Evolutionary conservation across 2,888 invertebrate genomes (phyloP), one percentile per base, ranked within the genome.

Genomic region (Teinopalpus imperialis): DNA sequence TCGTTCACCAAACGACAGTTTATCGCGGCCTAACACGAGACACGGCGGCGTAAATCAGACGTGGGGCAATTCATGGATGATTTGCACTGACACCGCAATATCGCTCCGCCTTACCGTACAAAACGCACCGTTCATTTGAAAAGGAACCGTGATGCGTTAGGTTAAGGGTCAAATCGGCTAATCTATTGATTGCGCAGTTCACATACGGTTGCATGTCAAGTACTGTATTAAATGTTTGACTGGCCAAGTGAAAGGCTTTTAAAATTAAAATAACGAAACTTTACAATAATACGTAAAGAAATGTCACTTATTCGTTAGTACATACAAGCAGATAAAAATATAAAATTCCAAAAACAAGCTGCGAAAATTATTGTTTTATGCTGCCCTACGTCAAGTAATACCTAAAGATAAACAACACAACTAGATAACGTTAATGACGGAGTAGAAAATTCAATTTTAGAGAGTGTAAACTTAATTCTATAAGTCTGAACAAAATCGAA

Each of bases 41-140:
- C 61, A 66, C 54, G 53, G 42, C 46, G 30, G 45, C 50, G 59
- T 63, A 69, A 73, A 69, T 63, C 69, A 52, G 61, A 54, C 49
- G 46, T 53, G 29, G 18, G 20, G 26, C 65, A 68, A 69, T 72
- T 70, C 75, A 69, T 71, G 72, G 73, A 75, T 75, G 77, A 78
- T 79, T 79, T 77, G 77, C 79, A 73, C 68, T 70, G 66, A 71
- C 55, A 61, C 66, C 66, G 70, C 66, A 70, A 69, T 65, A 56
- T 61, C 54, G 52, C 54, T 53, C 51, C 45, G 47, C 40, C 50
- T 48, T 49, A 27, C 49, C 29, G 32, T 41, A 46, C 26, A 41
- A 47, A 44, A 50, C 43, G 51, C 42, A 32, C 34, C 23, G 30
- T n/a, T 8, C 29, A 31, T 41, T 41, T 9, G 23, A 31, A 35